A percentile compares a stretch with the other conserved stretches of the same genome.
Conservation (phyloP, 2,888 invertebrate genomes). For the Allolobophora icterica region DNA sequence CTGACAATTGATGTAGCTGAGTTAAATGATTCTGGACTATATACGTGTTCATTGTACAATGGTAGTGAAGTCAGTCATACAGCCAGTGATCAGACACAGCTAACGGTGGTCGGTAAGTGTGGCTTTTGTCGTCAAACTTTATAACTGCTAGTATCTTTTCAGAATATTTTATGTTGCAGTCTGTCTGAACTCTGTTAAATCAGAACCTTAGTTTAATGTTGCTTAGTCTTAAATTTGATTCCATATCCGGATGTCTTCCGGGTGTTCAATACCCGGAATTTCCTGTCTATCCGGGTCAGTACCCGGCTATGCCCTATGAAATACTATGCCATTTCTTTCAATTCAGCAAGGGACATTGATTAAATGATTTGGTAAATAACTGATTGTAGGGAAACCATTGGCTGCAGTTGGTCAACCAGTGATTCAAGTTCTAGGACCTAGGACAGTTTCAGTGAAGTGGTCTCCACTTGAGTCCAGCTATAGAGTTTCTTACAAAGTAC, state of each 20-base stretch:
- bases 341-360: neutral
- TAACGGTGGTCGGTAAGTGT: slow-evolving; percentile 5
- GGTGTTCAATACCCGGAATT: no score
- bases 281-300: no score
- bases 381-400: slow-evolving; percentile 19
- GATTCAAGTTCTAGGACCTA: neutral
- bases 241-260: no score
- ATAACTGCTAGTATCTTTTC: neutral
- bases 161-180: neutral
- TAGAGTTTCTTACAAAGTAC: neutral
- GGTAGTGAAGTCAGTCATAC: slow-evolving; percentile 1
- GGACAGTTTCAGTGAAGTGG: neutral
- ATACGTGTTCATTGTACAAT: slow-evolving; percentile 21
- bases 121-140: neutral
- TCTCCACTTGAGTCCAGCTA: neutral
- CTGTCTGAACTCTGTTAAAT: no score
- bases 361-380: neutral
- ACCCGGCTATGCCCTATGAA: no score
- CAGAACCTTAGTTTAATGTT: neutral
- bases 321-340: neutral
- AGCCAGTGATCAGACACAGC: neutral
- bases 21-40: slow-evolving; percentile 21
- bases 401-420: slow-evolving; percentile 5
- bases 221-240: neutral
- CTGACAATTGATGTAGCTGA: neutral